Evolutionary conservation across 2,113 vertebrate species (phyloP).

Genomic region (Pipa parva): DNA sequence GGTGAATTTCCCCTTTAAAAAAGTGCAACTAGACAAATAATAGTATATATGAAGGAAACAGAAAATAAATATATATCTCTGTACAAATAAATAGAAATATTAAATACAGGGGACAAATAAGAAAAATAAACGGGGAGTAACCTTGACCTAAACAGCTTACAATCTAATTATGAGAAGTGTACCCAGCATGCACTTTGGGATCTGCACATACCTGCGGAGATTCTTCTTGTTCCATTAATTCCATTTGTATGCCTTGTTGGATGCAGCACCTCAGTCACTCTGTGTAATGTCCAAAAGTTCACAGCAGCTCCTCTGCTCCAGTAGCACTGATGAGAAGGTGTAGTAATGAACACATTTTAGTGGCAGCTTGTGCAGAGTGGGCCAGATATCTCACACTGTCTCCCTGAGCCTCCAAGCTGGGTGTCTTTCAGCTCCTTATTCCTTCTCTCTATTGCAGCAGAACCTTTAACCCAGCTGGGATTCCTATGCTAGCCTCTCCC

Average conservation of each 20-base stretch:
- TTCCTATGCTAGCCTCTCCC: not conserved
- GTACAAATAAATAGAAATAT: not conserved
- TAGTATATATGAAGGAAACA: too few relatives aligned
- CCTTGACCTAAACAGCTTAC: not conserved
- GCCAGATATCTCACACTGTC: not conserved
- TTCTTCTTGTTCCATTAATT: slow-evolving; percentile 20
- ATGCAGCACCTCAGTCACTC: too few relatives aligned
- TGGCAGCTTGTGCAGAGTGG: not conserved
- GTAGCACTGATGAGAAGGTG: too few relatives aligned
- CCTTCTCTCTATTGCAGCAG: not conserved
- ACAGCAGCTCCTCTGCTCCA: too few relatives aligned
- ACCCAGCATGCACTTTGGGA: too few relatives aligned
- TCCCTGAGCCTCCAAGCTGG: not conserved
- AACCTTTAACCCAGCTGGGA: too few relatives aligned
- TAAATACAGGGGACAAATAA: not conserved
- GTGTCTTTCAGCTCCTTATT: not conserved
- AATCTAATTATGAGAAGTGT: too few relatives aligned
- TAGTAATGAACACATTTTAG: too few relatives aligned
- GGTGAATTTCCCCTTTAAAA: too few relatives aligned
- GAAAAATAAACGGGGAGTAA: not conserved
- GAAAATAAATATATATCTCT: not conserved
- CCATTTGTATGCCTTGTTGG: slow-evolving; percentile 1
- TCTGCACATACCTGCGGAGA: slow-evolving; percentile 8
- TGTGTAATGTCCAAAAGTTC: too few relatives aligned
- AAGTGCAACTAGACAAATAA: too few relatives aligned